Conservation (phyloP, 2,113 vertebrate species). For the Odocoileus virginianus region DNA sequence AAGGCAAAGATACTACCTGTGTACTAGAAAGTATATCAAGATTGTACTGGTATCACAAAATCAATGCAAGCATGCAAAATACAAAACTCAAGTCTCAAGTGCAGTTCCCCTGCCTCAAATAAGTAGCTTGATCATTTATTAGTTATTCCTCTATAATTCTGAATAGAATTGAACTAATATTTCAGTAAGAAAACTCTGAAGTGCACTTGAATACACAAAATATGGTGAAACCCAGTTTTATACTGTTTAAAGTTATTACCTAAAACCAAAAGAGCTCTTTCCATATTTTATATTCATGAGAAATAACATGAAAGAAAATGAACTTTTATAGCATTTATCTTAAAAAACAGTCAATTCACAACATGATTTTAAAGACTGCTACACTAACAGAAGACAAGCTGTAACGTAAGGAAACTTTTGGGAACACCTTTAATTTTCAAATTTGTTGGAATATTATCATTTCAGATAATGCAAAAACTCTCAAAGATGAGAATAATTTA, state of each 20-base stretch:
- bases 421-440: neutral
- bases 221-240: neutral
- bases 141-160: conserved; percentile 45
- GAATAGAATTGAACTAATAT: conserved; percentile 52
- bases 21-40: conserved; percentile 20
- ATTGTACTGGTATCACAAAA: neutral
- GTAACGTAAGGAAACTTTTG: neutral
- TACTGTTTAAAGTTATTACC: conserved; percentile 37
- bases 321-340: neutral
- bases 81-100: conserved; percentile 28
- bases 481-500: neutral
- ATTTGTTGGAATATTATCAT: neutral
- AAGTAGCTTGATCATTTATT: conserved; percentile 6
- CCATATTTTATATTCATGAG: conserved; percentile 32
- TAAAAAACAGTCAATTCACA: conserved; percentile 25
- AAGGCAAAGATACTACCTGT: neutral
- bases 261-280: conserved; percentile 49
- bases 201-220: conserved; percentile 24
- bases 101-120: conserved; percentile 30
- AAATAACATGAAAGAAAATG: conserved; percentile 33
- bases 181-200: conserved; percentile 37
- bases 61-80: conserved; percentile 23
- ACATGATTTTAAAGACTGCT: neutral
- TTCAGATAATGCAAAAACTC: neutral
- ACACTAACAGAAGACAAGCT: neutral